Base-by-base conservation (phyloP, 2,888 invertebrate species). In the Ypsolopha scabrella region DNA sequence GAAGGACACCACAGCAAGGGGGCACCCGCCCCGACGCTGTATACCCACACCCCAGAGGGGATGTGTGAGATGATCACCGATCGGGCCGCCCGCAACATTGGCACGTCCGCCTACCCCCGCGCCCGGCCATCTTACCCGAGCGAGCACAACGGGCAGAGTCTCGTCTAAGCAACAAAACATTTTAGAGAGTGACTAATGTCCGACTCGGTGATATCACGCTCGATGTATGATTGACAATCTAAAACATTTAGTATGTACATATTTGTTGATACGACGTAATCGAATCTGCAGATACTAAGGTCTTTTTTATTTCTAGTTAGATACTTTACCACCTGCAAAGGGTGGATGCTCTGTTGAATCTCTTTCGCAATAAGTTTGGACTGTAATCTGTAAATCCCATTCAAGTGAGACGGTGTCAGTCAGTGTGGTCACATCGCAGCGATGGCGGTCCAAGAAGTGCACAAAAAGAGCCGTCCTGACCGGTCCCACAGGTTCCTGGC, bases 31-130 rank as follows among this genome's bases (percentile, higher is more conserved):
- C n/a, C n/a, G n/a, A n/a, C n/a, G n/a, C n/a, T n/a, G n/a, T n/a
- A n/a, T n/a, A n/a, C n/a, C n/a, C n/a, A n/a, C n/a, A n/a, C n/a
- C n/a, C n/a, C n/a, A n/a, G n/a, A n/a, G n/a, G n/a, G n/a, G n/a
- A n/a, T n/a, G n/a, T n/a, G n/a, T n/a, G n/a, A n/a, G n/a, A n/a
- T n/a, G n/a, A n/a, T n/a, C n/a, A n/a, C n/a, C n/a, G n/a, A n/a
- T 53, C 59, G 52, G 53, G 52, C 54, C 58, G 57, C 53, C 41
- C 54, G 50, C 54, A 53, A 56, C 54, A 80, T 80, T 80, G 80
- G 80, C 81, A 80, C 75, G 80, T 81, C 82, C 82, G 80, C 73
- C 72, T 74, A 75, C 76, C 63, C 64, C 63, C 64, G 60, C 46
- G 33, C 24, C 46, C 46, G 24, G 11, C 24, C 46, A 11, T 34